Evolutionary conservation across 2,888 invertebrate genomes (phyloP).

Genomic region (Tuberolachnus salignus): DNA sequence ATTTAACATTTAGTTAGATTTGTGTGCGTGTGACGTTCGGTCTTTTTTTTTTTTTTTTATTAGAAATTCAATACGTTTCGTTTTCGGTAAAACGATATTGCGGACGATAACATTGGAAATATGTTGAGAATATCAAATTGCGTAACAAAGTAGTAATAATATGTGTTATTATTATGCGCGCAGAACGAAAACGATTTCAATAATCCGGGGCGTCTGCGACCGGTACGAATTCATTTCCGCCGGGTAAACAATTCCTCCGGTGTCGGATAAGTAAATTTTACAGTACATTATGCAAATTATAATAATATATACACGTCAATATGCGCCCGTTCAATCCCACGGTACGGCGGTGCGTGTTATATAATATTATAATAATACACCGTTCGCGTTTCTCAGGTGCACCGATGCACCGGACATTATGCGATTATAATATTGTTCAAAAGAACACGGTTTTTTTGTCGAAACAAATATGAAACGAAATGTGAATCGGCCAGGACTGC

Average conservation of each 20-base stretch:
- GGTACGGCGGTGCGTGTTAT: too few species aligned
- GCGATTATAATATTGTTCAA: neutral
- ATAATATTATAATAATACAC: neutral
- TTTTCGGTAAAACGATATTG: too few species aligned
- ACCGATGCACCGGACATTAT: neutral
- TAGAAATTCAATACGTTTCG: too few species aligned
- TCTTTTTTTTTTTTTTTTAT: too few species aligned
- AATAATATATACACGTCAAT: neutral
- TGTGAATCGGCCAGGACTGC: too few species aligned
- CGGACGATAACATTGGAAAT: too few species aligned
- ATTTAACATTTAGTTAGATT: too few species aligned
- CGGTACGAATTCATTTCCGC: neutral
- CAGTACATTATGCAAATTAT: constrained; percentile 22
- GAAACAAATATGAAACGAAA: too few species aligned
- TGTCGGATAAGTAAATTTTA: neutral
- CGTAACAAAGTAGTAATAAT: too few species aligned
- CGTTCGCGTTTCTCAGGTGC: neutral
- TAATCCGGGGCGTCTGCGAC: neutral
- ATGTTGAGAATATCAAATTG: too few species aligned
- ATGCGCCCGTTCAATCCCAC: neutral
- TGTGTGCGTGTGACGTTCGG: too few species aligned
- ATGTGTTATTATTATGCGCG: neutral
- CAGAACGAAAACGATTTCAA: neutral
- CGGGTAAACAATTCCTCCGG: neutral
- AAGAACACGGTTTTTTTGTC: neutral